Evolutionary conservation across 2,888 invertebrate species (phyloP), one percentile per base, ranked within the genome.

Genomic region (Hypomecis punctinalis): DNA sequence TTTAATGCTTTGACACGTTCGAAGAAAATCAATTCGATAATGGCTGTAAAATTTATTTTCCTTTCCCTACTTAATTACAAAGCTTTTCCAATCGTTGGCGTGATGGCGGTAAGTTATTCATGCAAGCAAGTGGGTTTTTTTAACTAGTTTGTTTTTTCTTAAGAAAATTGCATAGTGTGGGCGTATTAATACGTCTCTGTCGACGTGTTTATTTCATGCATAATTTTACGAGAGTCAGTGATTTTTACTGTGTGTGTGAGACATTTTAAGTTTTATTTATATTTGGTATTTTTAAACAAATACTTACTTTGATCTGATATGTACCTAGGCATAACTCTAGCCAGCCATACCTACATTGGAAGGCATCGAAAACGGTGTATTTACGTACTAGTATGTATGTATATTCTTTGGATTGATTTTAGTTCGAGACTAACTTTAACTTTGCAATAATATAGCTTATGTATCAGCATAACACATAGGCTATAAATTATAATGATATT

Each of bases 1-100:
- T 86, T 84, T 80, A 81, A 86, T 82, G 83, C 79, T 76, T 82
- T 82, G 79, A 84, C 85, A 80, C 79, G 78, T 79, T 63, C 51
- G 48, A 61, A 60, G 53, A 54, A 46, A 64, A 68, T 69, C 63
- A 63, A 67, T 78, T 81, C 71, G 71, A 75, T 77, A 79, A 78
- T 76, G 75, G 75, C 79, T 77, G 75, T 81, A 66, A 78, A 79
- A 76, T 78, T 74, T 36, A 13, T 43, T 59, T 64, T 56, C 53
- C 9, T 70, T 57, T 56, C 40, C 52, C 45, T 36, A 77, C 79
- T 80, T 80, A 82, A 79, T 80, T 82, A 78, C 77, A 79, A 71
- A 73, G 66, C 73, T 74, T 73, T 75, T 76, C 76, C 74, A 72
- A 68, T 62, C 64, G 52, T 76, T 78, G 72, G 74, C 76, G 72